Conservation (phyloP, 2,797 vertebrate genomes). For the Aulostomus chinensis region DNA sequence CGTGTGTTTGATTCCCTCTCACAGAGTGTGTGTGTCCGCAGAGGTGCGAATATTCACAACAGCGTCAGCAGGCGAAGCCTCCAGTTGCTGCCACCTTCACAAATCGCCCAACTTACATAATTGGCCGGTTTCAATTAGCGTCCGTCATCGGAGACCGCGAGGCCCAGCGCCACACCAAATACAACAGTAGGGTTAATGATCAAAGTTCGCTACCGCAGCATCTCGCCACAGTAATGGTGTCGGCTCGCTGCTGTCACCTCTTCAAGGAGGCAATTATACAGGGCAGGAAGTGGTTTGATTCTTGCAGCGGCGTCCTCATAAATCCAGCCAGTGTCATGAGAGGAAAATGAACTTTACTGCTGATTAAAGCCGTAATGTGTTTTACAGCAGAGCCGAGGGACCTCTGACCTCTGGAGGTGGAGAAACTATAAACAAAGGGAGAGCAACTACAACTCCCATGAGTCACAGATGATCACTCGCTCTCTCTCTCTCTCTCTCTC, state of each 20-base stretch:
- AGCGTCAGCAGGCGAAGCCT: slow-evolving; percentile 17
- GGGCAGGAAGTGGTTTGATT: too few species aligned
- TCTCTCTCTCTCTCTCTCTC: too few species aligned
- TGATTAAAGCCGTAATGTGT: too few species aligned
- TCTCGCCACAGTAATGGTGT: slow-evolving; percentile 32
- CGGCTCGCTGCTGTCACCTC: slow-evolving; percentile 55
- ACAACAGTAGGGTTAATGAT: slow-evolving; percentile 61
- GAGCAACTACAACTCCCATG: too few species aligned
- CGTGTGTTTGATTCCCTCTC: slow-evolving; percentile 30
- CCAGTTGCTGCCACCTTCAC: slow-evolving; percentile 62
- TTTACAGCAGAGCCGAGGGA: too few species aligned
- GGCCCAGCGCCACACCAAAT: slow-evolving; percentile 38
- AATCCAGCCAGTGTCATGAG: too few species aligned
- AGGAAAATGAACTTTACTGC: too few species aligned
- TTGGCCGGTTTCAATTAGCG: slow-evolving; percentile 76
- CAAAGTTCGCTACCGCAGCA: slow-evolving; percentile 49
- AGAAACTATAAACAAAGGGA: too few species aligned
- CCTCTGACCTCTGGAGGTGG: too few species aligned
- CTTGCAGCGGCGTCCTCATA: too few species aligned
- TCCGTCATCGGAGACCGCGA: slow-evolving; percentile 54
- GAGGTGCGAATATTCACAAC: slow-evolving; percentile 63
- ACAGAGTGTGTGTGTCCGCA: slow-evolving; percentile 12
- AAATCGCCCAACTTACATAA: slow-evolving; percentile 65
- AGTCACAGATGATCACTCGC: too few species aligned
- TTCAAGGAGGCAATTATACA: slow-evolving; percentile 56